Percentiles rank a stretch among this genome's conserved stretches.
Conservation (phyloP, 2,113 vertebrate genomes). For the Stictonetta naevosa region DNA sequence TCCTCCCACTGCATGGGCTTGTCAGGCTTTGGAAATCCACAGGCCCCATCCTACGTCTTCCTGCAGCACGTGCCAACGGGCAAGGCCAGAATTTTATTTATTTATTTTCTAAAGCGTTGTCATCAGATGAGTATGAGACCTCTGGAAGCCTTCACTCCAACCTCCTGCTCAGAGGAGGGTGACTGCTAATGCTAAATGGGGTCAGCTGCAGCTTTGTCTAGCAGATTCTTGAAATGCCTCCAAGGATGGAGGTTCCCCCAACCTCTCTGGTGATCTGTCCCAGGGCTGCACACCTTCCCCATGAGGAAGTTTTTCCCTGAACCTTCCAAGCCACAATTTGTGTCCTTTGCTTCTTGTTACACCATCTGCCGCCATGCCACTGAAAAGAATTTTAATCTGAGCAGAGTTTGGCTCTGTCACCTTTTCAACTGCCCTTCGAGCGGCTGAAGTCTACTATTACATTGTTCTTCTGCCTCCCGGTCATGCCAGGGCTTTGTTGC, state of each 20-base stretch:
- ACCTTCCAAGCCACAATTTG: background rate
- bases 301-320: background rate
- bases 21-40: background rate
- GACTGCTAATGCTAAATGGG: background rate
- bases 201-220: background rate
- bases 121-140: background rate
- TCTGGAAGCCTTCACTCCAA: background rate
- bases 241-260: background rate
- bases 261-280: background rate
- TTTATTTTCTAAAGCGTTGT: background rate
- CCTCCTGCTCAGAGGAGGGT: background rate
- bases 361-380: background rate
- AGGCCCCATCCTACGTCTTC: background rate
- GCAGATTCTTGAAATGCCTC: background rate
- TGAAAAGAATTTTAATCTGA: background rate
- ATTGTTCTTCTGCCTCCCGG: background rate
- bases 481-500: background rate
- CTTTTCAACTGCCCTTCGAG: background rate
- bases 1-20: background rate
- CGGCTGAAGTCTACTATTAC: background rate
- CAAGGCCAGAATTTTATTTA: background rate
- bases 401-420: background rate
- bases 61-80: background rate
- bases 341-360: background rate
- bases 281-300: background rate